These are phyloP conservation scores for Formica aserva DNA, from an alignment of 2,888 invertebrate genomes.

Conservation along the genomic window DNA sequence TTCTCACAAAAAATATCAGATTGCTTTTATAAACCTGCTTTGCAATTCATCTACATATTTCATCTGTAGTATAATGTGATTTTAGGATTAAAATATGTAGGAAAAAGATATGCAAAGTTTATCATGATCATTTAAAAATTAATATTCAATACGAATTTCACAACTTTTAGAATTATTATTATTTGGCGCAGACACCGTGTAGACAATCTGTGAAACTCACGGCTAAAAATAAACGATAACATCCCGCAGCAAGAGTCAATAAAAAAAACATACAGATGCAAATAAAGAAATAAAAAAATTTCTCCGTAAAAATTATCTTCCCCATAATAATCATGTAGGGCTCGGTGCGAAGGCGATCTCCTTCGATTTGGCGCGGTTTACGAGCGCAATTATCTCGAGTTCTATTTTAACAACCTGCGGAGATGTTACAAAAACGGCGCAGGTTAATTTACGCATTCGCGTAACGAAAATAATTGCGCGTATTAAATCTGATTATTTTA, in stretches of 20 bases:
- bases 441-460: slow-evolving; percentile 43
- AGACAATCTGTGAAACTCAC: background rate
- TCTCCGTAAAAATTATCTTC: slow-evolving; percentile 27
- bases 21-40: background rate
- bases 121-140: slow-evolving; percentile 4
- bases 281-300: background rate
- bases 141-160: background rate
- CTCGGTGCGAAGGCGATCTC: background rate
- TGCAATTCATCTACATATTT: background rate
- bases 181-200: too few species aligned
- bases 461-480: slow-evolving; percentile 60
- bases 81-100: background rate
- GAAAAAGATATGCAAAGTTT: background rate
- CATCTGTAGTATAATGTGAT: background rate
- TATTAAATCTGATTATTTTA: slow-evolving; percentile 73
- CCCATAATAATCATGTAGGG: slow-evolving; percentile 30
- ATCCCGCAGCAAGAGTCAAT: background rate
- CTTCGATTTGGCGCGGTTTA: slow-evolving; percentile 17
- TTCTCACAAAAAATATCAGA: background rate
- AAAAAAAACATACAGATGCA: background rate
- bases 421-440: slow-evolving; percentile 15
- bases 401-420: slow-evolving; percentile 33
- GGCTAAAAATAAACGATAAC: background rate
- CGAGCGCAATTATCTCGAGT: slow-evolving; percentile 28
- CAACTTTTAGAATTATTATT: background rate